These are phyloP conservation scores for Atta texana DNA, from an alignment of 1,140 invertebrate species.

Conservation along the genomic window DNA sequence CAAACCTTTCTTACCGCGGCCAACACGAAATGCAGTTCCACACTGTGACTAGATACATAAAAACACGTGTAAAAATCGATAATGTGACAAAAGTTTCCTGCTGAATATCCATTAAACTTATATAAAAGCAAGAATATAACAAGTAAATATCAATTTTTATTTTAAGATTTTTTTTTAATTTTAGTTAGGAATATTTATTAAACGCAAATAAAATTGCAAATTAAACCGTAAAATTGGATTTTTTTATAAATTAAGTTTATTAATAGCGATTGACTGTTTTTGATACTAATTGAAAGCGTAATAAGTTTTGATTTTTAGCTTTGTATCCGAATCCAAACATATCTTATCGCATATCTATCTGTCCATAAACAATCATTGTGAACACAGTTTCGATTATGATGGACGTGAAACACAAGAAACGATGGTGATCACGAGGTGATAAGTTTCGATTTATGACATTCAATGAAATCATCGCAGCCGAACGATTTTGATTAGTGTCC, in stretches of 20 bases:
- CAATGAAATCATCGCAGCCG: slow-evolving; percentile 4
- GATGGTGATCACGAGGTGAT: slow-evolving; percentile 38
- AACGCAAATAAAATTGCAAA: background rate
- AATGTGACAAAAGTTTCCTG: background rate
- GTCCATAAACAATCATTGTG: background rate
- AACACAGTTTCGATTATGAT: background rate
- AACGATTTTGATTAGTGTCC: slow-evolving; percentile 22
- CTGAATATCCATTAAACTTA: background rate
- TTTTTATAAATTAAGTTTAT: background rate
- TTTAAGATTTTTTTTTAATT: background rate
- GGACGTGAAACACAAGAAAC: slow-evolving; percentile 1
- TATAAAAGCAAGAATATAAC: background rate
- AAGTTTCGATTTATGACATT: slow-evolving; percentile 36
- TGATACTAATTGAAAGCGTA: background rate
- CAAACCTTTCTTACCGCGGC: slow-evolving; percentile 6
- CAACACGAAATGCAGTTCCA: background rate
- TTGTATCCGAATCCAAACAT: slow-evolving; percentile 2
- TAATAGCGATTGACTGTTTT: background rate
- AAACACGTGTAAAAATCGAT: slow-evolving; percentile 7
- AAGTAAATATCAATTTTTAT: background rate
- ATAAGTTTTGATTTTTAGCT: background rate
- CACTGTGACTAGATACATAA: too few species aligned
- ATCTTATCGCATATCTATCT: background rate
- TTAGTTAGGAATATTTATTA: slow-evolving; percentile 1
- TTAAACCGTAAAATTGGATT: background rate